phyloP scores from a whole-genome alignment of 2,888 invertebrate species.

The Oxycera nigricornis region DNA sequence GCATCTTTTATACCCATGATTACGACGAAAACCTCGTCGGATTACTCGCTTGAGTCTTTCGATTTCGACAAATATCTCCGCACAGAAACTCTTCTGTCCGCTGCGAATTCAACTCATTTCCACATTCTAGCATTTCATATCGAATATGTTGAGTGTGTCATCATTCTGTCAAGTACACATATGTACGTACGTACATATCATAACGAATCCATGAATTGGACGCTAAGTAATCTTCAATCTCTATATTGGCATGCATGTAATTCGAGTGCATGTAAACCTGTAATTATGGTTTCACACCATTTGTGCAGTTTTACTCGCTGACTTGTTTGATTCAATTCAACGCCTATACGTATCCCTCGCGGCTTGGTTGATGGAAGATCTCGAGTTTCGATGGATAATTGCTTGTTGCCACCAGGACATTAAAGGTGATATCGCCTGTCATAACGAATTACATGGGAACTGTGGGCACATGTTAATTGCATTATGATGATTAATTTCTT shows the following conservation, averaged over 20 bases:
- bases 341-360: neutral
- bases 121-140: neutral
- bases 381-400: constrained; percentile 4
- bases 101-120: neutral
- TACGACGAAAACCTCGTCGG: neutral
- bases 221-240: neutral
- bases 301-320: neutral
- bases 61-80: neutral
- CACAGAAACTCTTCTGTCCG: neutral
- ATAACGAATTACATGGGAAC: constrained; percentile 22
- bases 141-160: constrained; percentile 25
- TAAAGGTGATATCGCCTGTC: constrained; percentile 34
- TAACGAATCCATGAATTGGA: constrained; percentile 16
- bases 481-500: too few relatives aligned
- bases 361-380: neutral
- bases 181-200: neutral
- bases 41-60: constrained; percentile 21
- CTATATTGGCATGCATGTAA: neutral
- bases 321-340: constrained; percentile 15
- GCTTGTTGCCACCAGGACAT: neutral
- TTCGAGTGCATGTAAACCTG: constrained; percentile 3
- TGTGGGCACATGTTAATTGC: constrained; percentile 25
- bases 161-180: constrained; percentile 25
- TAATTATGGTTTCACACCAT: constrained; percentile 22
- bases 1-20: too few relatives aligned